Evolutionary conservation across 2,797 vertebrate species (phyloP), one percentile per base, ranked within the genome.

Genomic region (Presbytis comata): DNA sequence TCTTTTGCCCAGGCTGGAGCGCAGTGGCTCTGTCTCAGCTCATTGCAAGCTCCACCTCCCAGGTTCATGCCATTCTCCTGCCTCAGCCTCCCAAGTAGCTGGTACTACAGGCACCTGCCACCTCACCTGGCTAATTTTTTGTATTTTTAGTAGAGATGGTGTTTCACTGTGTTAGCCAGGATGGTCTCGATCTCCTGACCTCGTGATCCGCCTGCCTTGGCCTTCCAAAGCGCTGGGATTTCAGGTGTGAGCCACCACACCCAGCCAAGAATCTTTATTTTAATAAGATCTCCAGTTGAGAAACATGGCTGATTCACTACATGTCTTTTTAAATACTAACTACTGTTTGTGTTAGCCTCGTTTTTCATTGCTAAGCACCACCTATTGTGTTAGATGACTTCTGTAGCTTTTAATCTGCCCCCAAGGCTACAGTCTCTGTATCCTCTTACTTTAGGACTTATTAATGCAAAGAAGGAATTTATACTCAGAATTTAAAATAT

Each of bases 361-460:
- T 44, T 86, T 95, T 82, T 79, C 33, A 87, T 67, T 86, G 46
- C 67, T 87, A 87, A 89, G 7, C 41, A 26, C 50, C n/a, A 91
- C 21, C 55, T 50, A 85, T 36, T 85, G 67, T 59, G 50, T 87
- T 89, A 81, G 14, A 28, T 50, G 82, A 89, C 48, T 22, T 96
- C 30, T 76, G 16, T 57, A 72, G 74, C 36, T 89, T 93, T 91
- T 24, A 55, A 57, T 79, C 30, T 91, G 14, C 79, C 91, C 21
- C 64, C 48, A 41, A 89, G 41, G 41, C 48, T 59, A 22, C 16
- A 70, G 13, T n/a, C 41, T 91, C 28, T 78, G 46, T 26, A 74
- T 83, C 92, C 53, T 78, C 11, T 92, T 59, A 74, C 10, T 86
- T 86, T 74, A 64, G 14, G 24, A 74, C 9, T 78, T 22, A 64